Conservation (phyloP, 2,888 invertebrate species). For the Papilio demoleus region DNA sequence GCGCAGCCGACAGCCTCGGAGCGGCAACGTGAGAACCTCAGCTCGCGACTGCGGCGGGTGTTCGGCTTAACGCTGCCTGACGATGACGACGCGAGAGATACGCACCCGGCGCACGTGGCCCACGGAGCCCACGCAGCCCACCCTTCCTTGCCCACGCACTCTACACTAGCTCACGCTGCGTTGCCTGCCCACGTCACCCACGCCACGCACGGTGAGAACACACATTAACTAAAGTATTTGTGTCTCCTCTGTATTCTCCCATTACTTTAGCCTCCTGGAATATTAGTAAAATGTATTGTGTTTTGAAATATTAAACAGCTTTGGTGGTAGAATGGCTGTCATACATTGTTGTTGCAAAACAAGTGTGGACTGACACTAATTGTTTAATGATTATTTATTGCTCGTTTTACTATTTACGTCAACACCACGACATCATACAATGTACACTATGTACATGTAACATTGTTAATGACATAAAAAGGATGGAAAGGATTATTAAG, state of each 20-base stretch:
- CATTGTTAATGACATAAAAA: too few relatives aligned
- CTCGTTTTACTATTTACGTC: not conserved
- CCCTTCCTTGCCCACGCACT: too few relatives aligned
- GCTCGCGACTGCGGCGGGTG: conserved; percentile 91
- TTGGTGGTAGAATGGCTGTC: not conserved
- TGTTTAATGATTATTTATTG: conserved; percentile 11
- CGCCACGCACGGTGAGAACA: too few relatives aligned
- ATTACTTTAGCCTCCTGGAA: not conserved
- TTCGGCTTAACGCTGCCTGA: conserved; percentile 89
- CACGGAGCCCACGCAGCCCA: too few relatives aligned
- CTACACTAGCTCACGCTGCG: not conserved
- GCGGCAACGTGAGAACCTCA: conserved; percentile 93
- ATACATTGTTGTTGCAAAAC: conserved; percentile 12
- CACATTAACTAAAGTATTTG: too few relatives aligned
- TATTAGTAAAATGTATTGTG: not conserved
- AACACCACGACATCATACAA: not conserved
- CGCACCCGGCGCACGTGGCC: not conserved
- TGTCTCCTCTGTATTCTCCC: too few relatives aligned
- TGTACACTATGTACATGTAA: not conserved
- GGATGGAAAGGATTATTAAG: too few relatives aligned
- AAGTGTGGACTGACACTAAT: not conserved
- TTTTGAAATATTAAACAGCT: not conserved
- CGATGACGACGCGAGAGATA: conserved; percentile 82
- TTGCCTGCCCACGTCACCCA: too few relatives aligned
- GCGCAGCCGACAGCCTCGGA: conserved; percentile 93